A percentile compares a stretch with the other conserved stretches of the same genome.
Conservation (phyloP, 2,797 vertebrate genomes). For the Strix occidentalis region DNA sequence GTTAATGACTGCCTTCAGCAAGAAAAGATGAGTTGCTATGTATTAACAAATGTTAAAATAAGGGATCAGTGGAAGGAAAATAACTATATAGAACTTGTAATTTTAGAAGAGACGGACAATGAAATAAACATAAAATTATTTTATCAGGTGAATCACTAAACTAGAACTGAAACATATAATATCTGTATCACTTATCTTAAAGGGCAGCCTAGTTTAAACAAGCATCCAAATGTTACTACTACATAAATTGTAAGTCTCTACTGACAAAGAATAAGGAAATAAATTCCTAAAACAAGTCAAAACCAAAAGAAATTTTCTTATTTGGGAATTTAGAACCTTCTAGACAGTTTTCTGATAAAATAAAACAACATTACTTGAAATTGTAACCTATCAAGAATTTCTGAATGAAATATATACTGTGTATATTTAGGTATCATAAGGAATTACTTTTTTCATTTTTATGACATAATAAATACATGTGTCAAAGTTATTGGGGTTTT, state of each 20-base stretch:
- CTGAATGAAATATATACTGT: neutral
- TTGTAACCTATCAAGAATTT: neutral
- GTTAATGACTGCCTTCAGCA: neutral
- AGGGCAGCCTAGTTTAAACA: neutral
- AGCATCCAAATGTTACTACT: neutral
- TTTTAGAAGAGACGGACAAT: neutral
- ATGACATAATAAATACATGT: neutral
- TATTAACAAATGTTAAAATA: neutral
- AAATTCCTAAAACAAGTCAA: neutral
- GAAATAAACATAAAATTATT: neutral
- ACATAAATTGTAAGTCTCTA: neutral
- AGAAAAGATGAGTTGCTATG: neutral
- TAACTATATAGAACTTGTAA: neutral
- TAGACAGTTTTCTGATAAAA: neutral
- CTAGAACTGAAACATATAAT: neutral
- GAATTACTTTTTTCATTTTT: neutral
- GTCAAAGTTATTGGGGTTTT: neutral
- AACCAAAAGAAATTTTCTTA: neutral
- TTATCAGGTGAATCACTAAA: neutral
- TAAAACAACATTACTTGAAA: neutral
- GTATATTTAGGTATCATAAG: neutral
- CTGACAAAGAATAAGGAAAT: neutral
- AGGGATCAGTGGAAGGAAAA: neutral
- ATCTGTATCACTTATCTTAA: neutral
- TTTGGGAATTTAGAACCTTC: neutral